Evolutionary conservation across 2,888 invertebrate species (phyloP).

Genomic region (Leptopilina syphax): DNA sequence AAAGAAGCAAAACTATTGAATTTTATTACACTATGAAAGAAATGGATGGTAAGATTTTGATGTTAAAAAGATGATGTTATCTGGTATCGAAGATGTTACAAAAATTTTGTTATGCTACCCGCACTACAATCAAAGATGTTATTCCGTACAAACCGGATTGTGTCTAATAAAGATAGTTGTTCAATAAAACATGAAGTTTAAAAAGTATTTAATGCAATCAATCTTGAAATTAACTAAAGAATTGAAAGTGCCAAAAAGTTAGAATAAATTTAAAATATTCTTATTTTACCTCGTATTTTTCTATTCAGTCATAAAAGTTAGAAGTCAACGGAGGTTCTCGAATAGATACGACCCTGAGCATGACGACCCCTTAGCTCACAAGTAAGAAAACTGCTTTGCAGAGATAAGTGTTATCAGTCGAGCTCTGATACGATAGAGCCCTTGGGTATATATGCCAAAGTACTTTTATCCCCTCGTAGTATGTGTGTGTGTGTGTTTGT

Average conservation of each 20-base stretch:
- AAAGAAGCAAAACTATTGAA: no score
- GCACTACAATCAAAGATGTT: no score
- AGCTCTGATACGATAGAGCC: conserved; percentile 73
- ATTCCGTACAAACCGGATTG: no score
- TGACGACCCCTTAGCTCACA: conserved; percentile 53
- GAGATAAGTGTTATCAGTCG: conserved; percentile 74
- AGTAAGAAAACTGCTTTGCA: conserved; percentile 72
- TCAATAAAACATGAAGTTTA: no score
- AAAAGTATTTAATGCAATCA: neutral
- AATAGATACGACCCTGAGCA: conserved; percentile 47
- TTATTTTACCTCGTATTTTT: neutral
- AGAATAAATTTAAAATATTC: neutral
- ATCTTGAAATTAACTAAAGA: neutral
- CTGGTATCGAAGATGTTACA: no score
- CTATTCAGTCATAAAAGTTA: conserved; percentile 40
- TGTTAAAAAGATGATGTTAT: no score
- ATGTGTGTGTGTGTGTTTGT: conserved; percentile 39
- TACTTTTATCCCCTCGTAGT: conserved; percentile 59
- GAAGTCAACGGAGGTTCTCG: conserved; percentile 46
- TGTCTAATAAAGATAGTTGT: no score
- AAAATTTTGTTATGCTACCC: no score
- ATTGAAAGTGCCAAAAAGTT: neutral
- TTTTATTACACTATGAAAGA: no score
- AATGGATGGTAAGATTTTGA: no score
- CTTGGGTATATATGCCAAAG: conserved; percentile 59